These are phyloP conservation scores for Ectemnius cavifrons DNA, from an alignment of 2,888 invertebrate species.

Conservation along the genomic window DNA sequence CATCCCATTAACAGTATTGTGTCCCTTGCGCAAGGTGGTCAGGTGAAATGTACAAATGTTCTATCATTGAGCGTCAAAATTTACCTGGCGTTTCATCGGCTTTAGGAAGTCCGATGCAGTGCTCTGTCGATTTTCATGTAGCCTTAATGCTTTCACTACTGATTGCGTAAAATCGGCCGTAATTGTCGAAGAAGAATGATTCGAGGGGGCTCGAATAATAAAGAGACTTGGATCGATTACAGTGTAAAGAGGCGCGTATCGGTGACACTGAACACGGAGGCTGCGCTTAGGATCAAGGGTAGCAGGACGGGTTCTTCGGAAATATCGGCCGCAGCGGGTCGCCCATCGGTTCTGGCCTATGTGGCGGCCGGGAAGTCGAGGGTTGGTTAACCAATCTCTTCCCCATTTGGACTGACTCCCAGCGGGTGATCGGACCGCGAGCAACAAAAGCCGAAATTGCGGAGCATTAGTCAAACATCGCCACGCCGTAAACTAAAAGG, in stretches of 20 bases:
- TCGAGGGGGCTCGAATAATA: too few relatives aligned
- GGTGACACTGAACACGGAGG: conserved; percentile 1
- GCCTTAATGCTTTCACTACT: background rate
- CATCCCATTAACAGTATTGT: background rate
- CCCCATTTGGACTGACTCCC: conserved; percentile 42
- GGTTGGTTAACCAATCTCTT: conserved; percentile 61
- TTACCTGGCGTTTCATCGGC: too few relatives aligned
- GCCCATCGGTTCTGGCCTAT: conserved; percentile 41
- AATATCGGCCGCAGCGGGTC: conserved; percentile 48
- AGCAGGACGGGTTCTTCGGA: conserved; percentile 20
- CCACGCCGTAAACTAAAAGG: conserved; percentile 64
- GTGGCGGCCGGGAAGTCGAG: conserved; percentile 39
- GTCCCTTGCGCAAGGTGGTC: too few relatives aligned
- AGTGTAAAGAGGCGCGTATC: background rate
- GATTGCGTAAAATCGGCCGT: background rate
- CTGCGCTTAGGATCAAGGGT: too few relatives aligned
- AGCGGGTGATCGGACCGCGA: conserved; percentile 52
- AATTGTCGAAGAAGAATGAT: too few relatives aligned
- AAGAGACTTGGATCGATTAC: too few relatives aligned
- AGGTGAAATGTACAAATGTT: background rate
- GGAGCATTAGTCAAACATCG: conserved; percentile 70
- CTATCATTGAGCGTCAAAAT: too few relatives aligned
- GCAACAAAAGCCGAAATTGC: conserved; percentile 66
- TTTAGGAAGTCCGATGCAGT: too few relatives aligned
- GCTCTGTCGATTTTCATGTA: background rate